These are phyloP conservation scores for Dicycla oo DNA, from an alignment of 2,888 invertebrate genomes.

Conservation along the genomic window DNA sequence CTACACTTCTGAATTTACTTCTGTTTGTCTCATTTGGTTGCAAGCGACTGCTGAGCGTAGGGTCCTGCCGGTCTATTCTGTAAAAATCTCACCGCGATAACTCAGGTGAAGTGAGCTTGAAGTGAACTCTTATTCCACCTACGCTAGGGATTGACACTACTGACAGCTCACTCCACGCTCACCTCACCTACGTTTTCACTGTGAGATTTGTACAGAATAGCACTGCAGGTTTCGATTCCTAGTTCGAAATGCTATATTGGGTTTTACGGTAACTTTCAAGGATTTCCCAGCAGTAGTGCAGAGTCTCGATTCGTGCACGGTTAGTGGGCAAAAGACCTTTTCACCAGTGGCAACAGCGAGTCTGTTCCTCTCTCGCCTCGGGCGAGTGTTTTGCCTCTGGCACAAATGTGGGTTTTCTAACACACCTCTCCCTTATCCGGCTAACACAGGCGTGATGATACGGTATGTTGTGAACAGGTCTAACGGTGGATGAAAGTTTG, in stretches of 20 bases:
- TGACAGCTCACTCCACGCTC: too few relatives aligned
- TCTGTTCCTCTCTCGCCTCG: too few relatives aligned
- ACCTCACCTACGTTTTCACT: too few relatives aligned
- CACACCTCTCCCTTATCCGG: background rate
- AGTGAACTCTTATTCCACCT: too few relatives aligned
- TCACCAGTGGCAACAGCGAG: too few relatives aligned
- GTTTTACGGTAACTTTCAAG: background rate
- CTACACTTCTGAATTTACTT: background rate
- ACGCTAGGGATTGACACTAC: too few relatives aligned
- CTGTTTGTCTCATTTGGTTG: background rate
- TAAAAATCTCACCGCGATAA: too few relatives aligned
- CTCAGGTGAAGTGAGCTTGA: too few relatives aligned
- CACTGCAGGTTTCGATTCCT: too few relatives aligned
- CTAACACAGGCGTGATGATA: background rate
- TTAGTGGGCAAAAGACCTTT: background rate
- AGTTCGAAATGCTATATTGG: background rate
- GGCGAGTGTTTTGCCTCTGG: background rate
- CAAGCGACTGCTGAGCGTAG: too few relatives aligned
- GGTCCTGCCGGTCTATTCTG: too few relatives aligned
- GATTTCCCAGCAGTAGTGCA: background rate
- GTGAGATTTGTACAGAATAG: too few relatives aligned
- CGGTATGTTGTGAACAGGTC: background rate
- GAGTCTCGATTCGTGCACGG: background rate
- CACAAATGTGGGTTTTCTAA: background rate
- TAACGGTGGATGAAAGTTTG: conserved; percentile 20